Percentiles rank a stretch among this genome's conserved stretches.
phyloP scores from a whole-genome alignment of 2,888 invertebrate species.

The Eristalis arbustorum region DNA sequence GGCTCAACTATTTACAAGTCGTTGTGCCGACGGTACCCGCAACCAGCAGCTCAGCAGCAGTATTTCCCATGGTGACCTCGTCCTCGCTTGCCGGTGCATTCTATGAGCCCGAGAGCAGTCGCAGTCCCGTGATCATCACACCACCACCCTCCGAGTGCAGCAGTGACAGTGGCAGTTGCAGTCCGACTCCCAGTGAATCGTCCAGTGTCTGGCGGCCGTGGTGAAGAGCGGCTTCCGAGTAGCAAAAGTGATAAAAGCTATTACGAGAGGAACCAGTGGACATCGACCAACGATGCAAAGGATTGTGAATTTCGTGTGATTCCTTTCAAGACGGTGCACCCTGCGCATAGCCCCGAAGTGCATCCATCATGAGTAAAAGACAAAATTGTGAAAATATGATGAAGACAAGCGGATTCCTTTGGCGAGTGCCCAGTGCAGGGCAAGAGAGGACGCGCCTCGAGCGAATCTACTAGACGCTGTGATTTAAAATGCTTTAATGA shows the following conservation, averaged over 20 bases:
- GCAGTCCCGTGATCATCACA: slow-evolving; percentile 75
- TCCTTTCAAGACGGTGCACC: not conserved
- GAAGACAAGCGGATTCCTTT: not conserved
- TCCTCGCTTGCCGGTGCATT: slow-evolving; percentile 47
- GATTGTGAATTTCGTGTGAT: not conserved
- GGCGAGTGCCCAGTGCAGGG: not conserved
- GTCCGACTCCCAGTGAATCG: slow-evolving; percentile 79
- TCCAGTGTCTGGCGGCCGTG: slow-evolving; percentile 79
- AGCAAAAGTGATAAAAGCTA: not conserved
- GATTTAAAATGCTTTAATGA: slow-evolving; percentile 61
- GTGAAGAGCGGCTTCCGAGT: slow-evolving; percentile 72
- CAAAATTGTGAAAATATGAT: not conserved
- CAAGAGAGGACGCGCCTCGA: not conserved
- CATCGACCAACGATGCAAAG: not conserved
- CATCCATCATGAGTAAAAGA: not conserved
- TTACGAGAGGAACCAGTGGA: not conserved
- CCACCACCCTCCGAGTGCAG: slow-evolving; percentile 80
- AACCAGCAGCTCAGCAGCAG: slow-evolving; percentile 16
- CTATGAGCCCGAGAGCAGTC: slow-evolving; percentile 68
- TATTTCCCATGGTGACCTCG: slow-evolving; percentile 38
- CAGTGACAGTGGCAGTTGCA: slow-evolving; percentile 78
- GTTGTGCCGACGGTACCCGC: slow-evolving; percentile 77
- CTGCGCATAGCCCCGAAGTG: not conserved
- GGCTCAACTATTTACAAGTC: slow-evolving; percentile 84
- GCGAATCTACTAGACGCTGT: slow-evolving; percentile 28